Percentiles rank a stretch among this genome's conserved stretches.
Evolutionary conservation across 2,888 invertebrate genomes (phyloP).

Genomic region (Lottia scabra): DNA sequence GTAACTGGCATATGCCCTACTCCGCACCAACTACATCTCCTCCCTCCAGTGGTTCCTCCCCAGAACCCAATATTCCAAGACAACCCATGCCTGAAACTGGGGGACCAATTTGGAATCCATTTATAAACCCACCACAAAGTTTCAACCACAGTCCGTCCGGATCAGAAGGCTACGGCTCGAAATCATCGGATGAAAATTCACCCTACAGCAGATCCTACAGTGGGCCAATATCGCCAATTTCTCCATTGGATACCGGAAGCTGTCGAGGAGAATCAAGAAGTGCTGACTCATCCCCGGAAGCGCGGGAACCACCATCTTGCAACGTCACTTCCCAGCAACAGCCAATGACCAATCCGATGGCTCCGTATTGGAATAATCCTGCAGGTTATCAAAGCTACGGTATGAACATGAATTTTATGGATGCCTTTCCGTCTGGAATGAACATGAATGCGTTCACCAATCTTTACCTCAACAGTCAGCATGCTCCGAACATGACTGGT

Average conservation of each 20-base stretch:
- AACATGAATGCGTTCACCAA: not conserved
- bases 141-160: not conserved
- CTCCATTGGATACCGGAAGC: slow-evolving; percentile 1
- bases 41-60: not conserved
- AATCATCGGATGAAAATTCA: slow-evolving; percentile 14
- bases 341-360: not conserved
- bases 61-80: not conserved
- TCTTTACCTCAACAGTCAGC: not conserved
- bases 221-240: not conserved
- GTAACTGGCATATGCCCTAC: not conserved
- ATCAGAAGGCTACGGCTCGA: slow-evolving; percentile 5
- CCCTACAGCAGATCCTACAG: slow-evolving; percentile 14
- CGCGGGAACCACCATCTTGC: slow-evolving; percentile 6
- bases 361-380: slow-evolving; percentile 2
- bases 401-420: slow-evolving; percentile 1
- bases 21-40: slow-evolving; percentile 15
- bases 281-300: slow-evolving; percentile 9
- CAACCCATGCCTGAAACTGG: not conserved
- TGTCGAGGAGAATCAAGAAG: not conserved
- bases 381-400: not conserved
- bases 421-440: not conserved
- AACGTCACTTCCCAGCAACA: slow-evolving; percentile 4
- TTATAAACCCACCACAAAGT: not conserved
- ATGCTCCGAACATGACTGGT: not conserved
- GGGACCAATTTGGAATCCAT: slow-evolving; percentile 20